Evolutionary conservation across 2,113 vertebrate species (phyloP).

Genomic region (Sialia sialis): DNA sequence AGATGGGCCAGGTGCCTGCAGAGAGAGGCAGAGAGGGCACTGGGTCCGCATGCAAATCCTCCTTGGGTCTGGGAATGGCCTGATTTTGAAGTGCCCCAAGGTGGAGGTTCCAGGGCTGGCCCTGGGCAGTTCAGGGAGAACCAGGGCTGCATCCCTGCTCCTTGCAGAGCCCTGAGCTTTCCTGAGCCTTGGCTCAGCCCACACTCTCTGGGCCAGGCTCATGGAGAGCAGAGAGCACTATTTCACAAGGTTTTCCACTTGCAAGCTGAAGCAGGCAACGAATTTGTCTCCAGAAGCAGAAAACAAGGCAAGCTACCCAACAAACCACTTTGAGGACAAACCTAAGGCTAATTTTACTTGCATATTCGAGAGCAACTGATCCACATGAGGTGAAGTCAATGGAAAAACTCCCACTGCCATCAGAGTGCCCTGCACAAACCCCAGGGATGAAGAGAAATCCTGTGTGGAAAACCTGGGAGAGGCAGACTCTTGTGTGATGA

Average conservation of each 20-base stretch:
- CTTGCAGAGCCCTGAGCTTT: neutral
- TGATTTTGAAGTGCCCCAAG: neutral
- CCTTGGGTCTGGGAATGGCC: neutral
- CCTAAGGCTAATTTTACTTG: neutral
- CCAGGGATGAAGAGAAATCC: neutral
- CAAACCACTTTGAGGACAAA: neutral
- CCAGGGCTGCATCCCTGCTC: neutral
- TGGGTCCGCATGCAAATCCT: neutral
- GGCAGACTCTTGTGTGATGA: neutral
- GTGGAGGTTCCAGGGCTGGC: neutral
- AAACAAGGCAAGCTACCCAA: neutral
- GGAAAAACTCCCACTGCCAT: neutral
- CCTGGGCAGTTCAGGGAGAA: neutral
- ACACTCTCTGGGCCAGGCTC: neutral
- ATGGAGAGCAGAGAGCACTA: neutral
- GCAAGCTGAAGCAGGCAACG: neutral
- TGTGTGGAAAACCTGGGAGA: neutral
- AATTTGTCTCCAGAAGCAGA: neutral
- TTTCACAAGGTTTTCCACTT: neutral
- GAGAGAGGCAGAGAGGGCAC: neutral
- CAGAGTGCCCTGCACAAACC: neutral
- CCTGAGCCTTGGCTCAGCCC: neutral
- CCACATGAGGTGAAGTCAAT: neutral
- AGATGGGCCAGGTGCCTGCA: neutral
- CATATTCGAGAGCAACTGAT: neutral